A percentile compares a stretch with the other conserved stretches of the same genome.
Evolutionary conservation across 2,797 vertebrate genomes (phyloP).

Genomic region (Adelosebastes latens): DNA sequence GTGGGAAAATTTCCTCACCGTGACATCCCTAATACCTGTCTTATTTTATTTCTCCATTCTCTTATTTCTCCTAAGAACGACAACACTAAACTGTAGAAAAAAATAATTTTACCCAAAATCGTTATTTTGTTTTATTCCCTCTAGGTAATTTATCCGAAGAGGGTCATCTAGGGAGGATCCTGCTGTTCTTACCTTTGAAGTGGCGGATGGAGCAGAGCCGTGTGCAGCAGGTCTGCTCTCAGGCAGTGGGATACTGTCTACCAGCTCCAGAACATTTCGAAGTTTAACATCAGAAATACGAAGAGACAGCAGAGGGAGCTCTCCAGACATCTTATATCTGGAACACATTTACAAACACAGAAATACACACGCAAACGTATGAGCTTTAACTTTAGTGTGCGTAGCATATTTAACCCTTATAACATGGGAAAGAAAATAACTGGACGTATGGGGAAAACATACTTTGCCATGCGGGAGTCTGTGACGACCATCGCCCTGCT

Average conservation of each 20-base stretch:
- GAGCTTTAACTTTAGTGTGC: background rate
- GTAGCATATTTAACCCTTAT: background rate
- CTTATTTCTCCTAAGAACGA: background rate
- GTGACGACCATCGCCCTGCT: slow-evolving; percentile 95
- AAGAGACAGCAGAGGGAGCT: slow-evolving; percentile 91
- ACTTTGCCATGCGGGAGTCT: slow-evolving; percentile 97
- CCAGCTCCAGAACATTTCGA: slow-evolving; percentile 87
- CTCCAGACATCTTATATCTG: slow-evolving; percentile 94
- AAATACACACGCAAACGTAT: background rate
- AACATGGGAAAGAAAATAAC: background rate
- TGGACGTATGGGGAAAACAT: slow-evolving; percentile 38
- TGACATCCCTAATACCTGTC: too few species aligned
- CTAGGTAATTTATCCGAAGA: background rate
- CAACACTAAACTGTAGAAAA: background rate
- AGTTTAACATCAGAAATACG: slow-evolving; percentile 94
- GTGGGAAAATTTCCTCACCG: too few species aligned
- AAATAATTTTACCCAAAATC: background rate
- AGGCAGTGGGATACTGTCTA: slow-evolving; percentile 94
- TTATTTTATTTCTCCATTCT: background rate
- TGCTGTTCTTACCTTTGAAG: slow-evolving; percentile 78
- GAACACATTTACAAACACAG: slow-evolving; percentile 41
- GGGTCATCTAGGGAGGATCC: background rate
- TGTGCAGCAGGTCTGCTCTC: slow-evolving; percentile 78
- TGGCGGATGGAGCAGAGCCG: slow-evolving; percentile 61
- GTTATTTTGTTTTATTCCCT: background rate